Base-by-base conservation (phyloP, 2,888 invertebrate species). In the Tiliacea citrago region DNA sequence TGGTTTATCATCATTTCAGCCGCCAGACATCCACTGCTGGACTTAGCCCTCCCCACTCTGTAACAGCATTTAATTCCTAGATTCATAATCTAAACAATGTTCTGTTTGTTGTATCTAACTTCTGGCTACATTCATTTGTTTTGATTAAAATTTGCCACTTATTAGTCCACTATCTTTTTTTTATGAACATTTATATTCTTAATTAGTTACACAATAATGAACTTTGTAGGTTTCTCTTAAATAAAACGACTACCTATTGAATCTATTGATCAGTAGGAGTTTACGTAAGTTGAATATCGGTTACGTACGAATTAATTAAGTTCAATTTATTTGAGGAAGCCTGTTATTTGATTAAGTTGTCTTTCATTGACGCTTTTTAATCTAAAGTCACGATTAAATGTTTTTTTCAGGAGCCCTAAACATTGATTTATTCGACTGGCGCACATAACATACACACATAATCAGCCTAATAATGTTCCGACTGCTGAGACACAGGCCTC, bases 281-380 rank as follows among this genome's bases (percentile, higher is more conserved):
- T 62, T 63, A 76, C 62, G 62, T 77, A 79, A 79, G 35, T 53
- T 63, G 45, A 53, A 71, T 69, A 29, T 77, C 45, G 13, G 35
- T 78, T 69, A 75, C 78, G 78, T 75, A 21, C 10, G 2, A 39
- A 69, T 55, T 60, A 78, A 77, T 75, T 61, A 53, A 47, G 29
- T 70, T 78, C 49, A 6, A 62, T 53, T 70, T 51, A 72, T n/a
- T 76, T 72, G 16, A 21, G 21, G 76, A 72, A 76, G 45, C 45
- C 79, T 21, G 21, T 10, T 45, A 45, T 47, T 29, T 51, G 24
- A 35, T 57, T 29, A 57, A 29, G 21, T 24, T 72, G 55, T 49
- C 12, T 57, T 71, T 70, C 18, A 69, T 55, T 66, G 21, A 29
- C 24, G n/a, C 6, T 35, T 24, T 47, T 24, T 62, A 39, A 16